Evolutionary conservation across 2,797 vertebrate species (phyloP).

Genomic region (Numenius phaeopus): DNA sequence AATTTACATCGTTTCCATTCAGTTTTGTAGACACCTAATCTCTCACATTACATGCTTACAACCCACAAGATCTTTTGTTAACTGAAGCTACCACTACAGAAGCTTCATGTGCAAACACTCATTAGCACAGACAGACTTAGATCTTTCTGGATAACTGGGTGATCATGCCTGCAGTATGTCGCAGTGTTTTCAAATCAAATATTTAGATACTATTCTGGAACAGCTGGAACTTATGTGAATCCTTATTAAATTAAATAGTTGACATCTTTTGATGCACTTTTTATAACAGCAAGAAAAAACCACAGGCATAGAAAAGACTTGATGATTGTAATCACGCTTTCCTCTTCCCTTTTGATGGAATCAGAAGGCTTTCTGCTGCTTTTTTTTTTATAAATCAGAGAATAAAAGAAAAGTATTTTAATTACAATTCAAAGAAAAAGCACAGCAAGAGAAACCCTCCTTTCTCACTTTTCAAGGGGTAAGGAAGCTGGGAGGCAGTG

Average conservation of each 20-base stretch:
- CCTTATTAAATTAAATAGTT: constrained; percentile 40
- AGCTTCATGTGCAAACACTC: background rate
- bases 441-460: background rate
- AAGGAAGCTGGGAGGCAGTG: background rate
- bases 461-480: background rate
- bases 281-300: background rate
- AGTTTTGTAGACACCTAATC: background rate
- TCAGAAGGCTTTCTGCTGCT: background rate
- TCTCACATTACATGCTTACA: background rate
- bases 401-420: background rate
- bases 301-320: background rate
- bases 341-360: background rate
- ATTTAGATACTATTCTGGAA: constrained; percentile 46
- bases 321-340: background rate
- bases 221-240: constrained; percentile 48
- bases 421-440: background rate
- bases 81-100: background rate
- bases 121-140: background rate
- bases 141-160: background rate
- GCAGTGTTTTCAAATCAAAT: constrained; percentile 47
- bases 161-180: background rate
- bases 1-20: background rate
- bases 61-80: background rate
- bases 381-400: background rate
- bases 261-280: background rate